Evolutionary conservation across 1,140 invertebrate species (phyloP), one percentile per base, ranked within the genome.

Genomic region (Anadara kagoshimensis): DNA sequence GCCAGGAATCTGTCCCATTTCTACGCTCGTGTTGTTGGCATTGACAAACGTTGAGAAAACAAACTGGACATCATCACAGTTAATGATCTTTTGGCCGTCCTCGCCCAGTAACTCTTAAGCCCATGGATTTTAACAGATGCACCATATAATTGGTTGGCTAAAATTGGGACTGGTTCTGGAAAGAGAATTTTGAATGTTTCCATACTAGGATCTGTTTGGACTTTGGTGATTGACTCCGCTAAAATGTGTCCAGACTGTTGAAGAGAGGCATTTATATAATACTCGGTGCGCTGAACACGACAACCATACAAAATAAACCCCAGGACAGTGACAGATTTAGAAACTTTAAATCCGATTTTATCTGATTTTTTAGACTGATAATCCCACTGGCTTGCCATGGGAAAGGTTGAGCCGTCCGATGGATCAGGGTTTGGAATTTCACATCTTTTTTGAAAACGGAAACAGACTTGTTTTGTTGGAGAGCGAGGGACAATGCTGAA

Each of bases 1-100:
- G 10, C 68, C 68, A 12, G 68, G 68, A 26, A 70, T 70, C 45
- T 70, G 68, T 29, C 68, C 68, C 24, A 53, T 47, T 56, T 63
- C 58, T 4, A 49, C 47, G 45, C 56, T 51, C 5, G 68, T 70
- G 44, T 49, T 47, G 20, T 70, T 70, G 5, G 68, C 44, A 24
- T 63, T 51, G 10, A 49, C 58, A 12, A 44, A 41, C 0, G 51
- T 61, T 20, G 41, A 22, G 18, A 70, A 70, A 26, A 63, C 58
- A 62, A 70, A 63, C 58, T 63, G 49, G 14, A 70, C 58, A 18
- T 29, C 58, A 26, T 70, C 59, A 44, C 57, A 54, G 12, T 47
- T 62, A n/a, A 70, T 59, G 12, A 44, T 44, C 18, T 56, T 49
- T 45, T 63, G 47, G 2, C 68, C 68, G 1, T 51, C 59, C 44